Conservation (phyloP, 2,797 vertebrate species). For the Pipistrellus pipistrellus region DNA sequence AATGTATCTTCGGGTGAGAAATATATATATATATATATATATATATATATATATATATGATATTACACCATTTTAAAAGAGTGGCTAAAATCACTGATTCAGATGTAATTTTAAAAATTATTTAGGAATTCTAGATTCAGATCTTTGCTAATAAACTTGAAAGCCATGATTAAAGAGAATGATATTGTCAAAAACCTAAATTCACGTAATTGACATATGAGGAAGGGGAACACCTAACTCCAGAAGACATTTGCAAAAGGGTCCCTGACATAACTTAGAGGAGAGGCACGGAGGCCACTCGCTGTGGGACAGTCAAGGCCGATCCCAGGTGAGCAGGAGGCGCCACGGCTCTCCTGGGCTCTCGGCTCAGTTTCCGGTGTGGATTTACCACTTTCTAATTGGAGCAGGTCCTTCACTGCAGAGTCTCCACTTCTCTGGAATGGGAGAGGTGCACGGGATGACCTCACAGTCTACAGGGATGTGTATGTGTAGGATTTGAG, state of each 20-base stretch:
- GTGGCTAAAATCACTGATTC: background rate
- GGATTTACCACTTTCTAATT: background rate
- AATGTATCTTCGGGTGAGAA: background rate
- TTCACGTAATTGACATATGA: background rate
- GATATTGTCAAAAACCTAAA: background rate
- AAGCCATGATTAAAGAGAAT: slow-evolving; percentile 1
- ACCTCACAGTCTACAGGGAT: background rate
- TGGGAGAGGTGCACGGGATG: background rate
- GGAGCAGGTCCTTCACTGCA: background rate
- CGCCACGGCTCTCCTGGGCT: background rate
- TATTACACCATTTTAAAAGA: background rate
- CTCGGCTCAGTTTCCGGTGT: background rate
- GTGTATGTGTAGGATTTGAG: background rate
- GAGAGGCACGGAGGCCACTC: background rate
- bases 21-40: too few relatives aligned
- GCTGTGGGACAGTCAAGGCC: too few relatives aligned
- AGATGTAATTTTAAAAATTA: background rate
- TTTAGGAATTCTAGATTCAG: background rate
- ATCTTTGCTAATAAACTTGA: background rate
- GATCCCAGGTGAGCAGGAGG: background rate
- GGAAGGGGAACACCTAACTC: background rate
- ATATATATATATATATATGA: too few relatives aligned
- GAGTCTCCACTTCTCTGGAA: background rate
- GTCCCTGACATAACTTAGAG: background rate
- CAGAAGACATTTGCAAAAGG: background rate